A percentile compares a stretch with the other conserved stretches of the same genome.
phyloP scores from a whole-genome alignment of 1,140 invertebrate species.

The Drosophila yakuba region DNA sequence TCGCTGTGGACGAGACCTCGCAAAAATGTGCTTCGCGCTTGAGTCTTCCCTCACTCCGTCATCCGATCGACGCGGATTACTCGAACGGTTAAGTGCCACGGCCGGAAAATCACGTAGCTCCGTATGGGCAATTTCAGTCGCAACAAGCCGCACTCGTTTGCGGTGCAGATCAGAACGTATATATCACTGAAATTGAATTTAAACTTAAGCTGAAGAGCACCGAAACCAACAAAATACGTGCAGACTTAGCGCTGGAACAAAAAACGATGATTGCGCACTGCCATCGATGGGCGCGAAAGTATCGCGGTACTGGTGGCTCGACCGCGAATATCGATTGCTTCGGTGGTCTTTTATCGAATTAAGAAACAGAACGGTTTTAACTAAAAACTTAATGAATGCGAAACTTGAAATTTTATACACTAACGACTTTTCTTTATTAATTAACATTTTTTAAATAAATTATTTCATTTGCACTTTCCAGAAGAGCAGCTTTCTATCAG shows the following conservation, averaged over 20 bases:
- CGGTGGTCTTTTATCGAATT: neutral
- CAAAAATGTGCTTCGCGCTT: slow-evolving; percentile 51
- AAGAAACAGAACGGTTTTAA: neutral
- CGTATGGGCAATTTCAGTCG: neutral
- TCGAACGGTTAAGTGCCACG: slow-evolving; percentile 6
- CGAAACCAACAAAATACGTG: slow-evolving; percentile 17
- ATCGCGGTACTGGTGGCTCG: neutral
- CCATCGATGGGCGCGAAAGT: neutral
- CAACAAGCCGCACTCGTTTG: neutral
- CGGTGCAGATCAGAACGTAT: slow-evolving; percentile 20
- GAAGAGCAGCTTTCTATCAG: slow-evolving; percentile 87
- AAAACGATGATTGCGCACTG: neutral
- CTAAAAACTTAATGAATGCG: neutral
- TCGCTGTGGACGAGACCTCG: neutral
- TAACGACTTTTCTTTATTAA: neutral
- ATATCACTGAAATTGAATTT: slow-evolving; percentile 3
- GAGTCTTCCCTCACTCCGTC: slow-evolving; percentile 12
- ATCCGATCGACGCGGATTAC: slow-evolving; percentile 11
- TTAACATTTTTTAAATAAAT: slow-evolving; percentile 28
- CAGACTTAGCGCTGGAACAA: neutral
- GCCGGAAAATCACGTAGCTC: neutral
- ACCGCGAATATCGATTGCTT: neutral
- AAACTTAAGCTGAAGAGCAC: slow-evolving; percentile 8
- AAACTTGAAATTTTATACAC: too few species aligned
- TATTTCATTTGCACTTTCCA: slow-evolving; percentile 88